A percentile compares a stretch with the other conserved stretches of the same genome.
Conservation (phyloP, 2,888 invertebrate genomes). For the Acleris laterana region DNA sequence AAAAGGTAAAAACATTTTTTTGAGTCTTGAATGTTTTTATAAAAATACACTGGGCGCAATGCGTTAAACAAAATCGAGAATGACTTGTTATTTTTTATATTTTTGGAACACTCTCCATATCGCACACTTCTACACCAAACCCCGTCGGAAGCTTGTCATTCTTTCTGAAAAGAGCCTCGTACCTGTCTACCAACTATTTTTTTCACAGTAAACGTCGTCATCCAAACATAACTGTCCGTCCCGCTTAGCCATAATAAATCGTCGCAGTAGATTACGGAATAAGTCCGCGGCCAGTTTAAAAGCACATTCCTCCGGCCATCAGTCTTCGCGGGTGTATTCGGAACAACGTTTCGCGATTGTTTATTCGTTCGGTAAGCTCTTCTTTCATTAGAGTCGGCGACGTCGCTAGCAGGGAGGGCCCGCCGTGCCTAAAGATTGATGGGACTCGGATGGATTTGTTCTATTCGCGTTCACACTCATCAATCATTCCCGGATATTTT, state of each 20-base stretch:
- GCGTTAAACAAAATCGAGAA: no score
- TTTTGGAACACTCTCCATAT: no score
- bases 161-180: no score
- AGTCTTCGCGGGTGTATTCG: slow-evolving; percentile 73
- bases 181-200: no score
- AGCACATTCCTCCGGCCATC: slow-evolving; percentile 66
- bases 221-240: no score
- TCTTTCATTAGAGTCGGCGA: slow-evolving; percentile 80
- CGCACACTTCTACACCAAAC: no score
- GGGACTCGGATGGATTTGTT: slow-evolving; percentile 80
- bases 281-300: slow-evolving; percentile 47
- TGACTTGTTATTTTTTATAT: no score
- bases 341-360: slow-evolving; percentile 79
- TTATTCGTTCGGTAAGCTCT: slow-evolving; percentile 80
- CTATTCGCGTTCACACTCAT: slow-evolving; percentile 80
- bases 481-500: slow-evolving; percentile 84
- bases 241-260: slow-evolving; percentile 31
- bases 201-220: no score
- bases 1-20: no score
- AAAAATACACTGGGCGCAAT: no score
- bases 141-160: no score
- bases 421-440: slow-evolving; percentile 76
- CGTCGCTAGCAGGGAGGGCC: slow-evolving; percentile 71
- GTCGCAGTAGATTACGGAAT: slow-evolving; percentile 34
- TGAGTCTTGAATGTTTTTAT: no score